phyloP scores from a whole-genome alignment of 2,888 invertebrate species.

The Archips xylosteana region DNA sequence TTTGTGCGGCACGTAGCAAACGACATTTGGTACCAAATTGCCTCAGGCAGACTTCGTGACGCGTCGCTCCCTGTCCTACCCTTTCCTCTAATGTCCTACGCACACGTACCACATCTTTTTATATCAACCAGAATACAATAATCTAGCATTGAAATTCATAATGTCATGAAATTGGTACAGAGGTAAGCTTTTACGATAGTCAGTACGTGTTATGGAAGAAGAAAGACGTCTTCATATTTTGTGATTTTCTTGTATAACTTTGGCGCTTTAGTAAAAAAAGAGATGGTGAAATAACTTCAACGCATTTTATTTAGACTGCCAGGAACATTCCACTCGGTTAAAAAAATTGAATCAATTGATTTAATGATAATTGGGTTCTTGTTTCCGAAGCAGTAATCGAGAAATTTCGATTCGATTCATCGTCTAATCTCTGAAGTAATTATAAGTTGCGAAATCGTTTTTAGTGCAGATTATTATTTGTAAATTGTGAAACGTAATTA shows the following conservation, averaged over 20 bases:
- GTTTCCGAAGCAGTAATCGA: not conserved
- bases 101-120: conserved; percentile 72
- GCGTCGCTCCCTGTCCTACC: conserved; percentile 66
- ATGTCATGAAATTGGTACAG: conserved; percentile 41
- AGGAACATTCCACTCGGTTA: not conserved
- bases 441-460: conserved; percentile 15
- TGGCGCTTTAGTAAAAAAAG: not conserved
- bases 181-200: conserved; percentile 36
- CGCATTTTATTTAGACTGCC: not conserved
- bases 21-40: conserved; percentile 85
- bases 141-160: conserved; percentile 68
- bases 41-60: conserved; percentile 80
- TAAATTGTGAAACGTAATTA: conserved; percentile 23
- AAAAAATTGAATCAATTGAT: not conserved
- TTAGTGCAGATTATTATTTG: conserved; percentile 12
- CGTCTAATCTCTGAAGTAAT: conserved; percentile 10
- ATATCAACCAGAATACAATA: conserved; percentile 61
- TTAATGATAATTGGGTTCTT: too few relatives aligned
- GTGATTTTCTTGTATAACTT: conserved; percentile 1
- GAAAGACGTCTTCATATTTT: conserved; percentile 3
- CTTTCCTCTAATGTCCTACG: conserved; percentile 76
- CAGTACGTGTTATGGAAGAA: conserved; percentile 18
- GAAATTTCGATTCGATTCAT: not conserved
- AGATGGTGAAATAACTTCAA: not conserved
- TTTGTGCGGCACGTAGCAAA: conserved; percentile 81